Evolutionary conservation across 2,113 vertebrate species (phyloP).

Genomic region (Silurus meridionalis): DNA sequence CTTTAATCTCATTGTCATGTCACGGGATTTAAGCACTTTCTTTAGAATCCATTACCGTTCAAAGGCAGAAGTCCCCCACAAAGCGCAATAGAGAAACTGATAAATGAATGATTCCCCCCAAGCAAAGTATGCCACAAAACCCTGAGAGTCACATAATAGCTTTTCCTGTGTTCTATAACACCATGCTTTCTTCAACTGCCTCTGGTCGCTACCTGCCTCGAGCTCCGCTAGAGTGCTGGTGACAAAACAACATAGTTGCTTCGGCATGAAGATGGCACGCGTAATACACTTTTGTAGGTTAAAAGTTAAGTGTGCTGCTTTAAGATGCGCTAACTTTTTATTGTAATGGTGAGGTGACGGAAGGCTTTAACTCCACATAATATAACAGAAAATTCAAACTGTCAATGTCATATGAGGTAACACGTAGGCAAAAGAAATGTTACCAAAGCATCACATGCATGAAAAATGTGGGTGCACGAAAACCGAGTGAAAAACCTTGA

Average conservation of each 20-base stretch:
- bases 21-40: conserved; percentile 46
- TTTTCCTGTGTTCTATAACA: conserved; percentile 46
- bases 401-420: not conserved
- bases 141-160: conserved; percentile 55
- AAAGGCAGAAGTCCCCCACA: conserved; percentile 44
- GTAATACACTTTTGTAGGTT: conserved; percentile 44
- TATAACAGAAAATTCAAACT: conserved; percentile 13
- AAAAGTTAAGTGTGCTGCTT: conserved; percentile 58
- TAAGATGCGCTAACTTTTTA: conserved; percentile 45
- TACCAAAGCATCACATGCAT: conserved; percentile 6
- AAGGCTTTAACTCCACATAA: conserved; percentile 26
- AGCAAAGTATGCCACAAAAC: conserved; percentile 56
- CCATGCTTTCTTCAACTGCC: conserved; percentile 26
- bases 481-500: not conserved
- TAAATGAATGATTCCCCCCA: conserved; percentile 60
- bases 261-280: conserved; percentile 48
- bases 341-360: conserved; percentile 27
- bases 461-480: not conserved
- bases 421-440: not conserved
- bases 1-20: conserved; percentile 60
- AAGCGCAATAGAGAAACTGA: conserved; percentile 52
- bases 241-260: conserved; percentile 54
- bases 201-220: conserved; percentile 29
- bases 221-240: conserved; percentile 47
- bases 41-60: conserved; percentile 55